Evolutionary conservation across 1,140 invertebrate genomes (phyloP), one percentile per base, ranked within the genome.

Genomic region (Teleopsis dalmanni): DNA sequence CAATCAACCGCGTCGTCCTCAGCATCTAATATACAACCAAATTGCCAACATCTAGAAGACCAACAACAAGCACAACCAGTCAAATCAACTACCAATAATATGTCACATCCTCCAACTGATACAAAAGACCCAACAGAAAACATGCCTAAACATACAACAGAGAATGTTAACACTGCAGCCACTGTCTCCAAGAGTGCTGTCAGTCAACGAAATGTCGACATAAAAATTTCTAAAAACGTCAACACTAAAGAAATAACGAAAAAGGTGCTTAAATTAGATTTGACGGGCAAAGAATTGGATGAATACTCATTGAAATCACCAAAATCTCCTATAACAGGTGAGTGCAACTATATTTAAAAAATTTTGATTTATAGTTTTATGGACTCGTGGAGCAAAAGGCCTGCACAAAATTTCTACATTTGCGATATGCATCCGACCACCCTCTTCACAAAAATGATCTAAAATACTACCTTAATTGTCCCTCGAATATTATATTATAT

Each of bases 201-300:
- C 38, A 79, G 77, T 48, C 77, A 79, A 52, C 75, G 76, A 40
- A 76, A 76, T 33, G 73, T 79, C 22, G 78, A 78, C 52, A 70
- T 78, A 34, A 63, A 67, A 38, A 63, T 69, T 41, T 53, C 58
- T 14, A 67, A 57, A 38, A 61, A 43, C 21, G 21, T 16, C 11
- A 45, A 26, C 5, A 76, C 75, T 13, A 73, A 77, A 56, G 74
- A 75, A 52, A 75, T 81, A 10, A 79, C 81, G 48, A 76, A 81
- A 13, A 81, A 81, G 54, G 83, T 85, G 55, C 75, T 84, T 53
- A 83, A 85, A 56, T 79, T 85, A 44, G 66, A 70, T 56, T 50
- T 70, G 35, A 57, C 56, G 27, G 63, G 45, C 48, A 70, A 65
- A 23, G 63, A 57, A 16, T 13, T 62, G n/a, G 67, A 70, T 38